Evolutionary conservation across 2,797 vertebrate species (phyloP), one percentile per base, ranked within the genome.

Genomic region (Chromobotia macracanthus): DNA sequence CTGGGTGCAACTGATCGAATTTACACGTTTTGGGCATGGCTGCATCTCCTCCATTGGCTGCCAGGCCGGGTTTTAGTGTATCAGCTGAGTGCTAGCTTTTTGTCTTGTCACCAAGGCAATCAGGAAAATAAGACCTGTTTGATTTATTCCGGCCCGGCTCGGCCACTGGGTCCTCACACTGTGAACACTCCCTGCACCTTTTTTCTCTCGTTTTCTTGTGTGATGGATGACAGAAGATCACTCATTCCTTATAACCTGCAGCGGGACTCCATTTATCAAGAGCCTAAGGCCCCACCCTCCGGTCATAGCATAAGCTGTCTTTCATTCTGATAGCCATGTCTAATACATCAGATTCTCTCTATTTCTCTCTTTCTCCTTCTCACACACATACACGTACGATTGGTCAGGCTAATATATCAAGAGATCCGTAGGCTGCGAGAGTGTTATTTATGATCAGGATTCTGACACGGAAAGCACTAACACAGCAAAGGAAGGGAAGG

Each of bases 401-500:
- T 91, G 86, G 82, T 89, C 82, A 85, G 85, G 90, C 87, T 88
- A 88, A 85, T 90, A 90, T 80, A 90, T 90, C 87, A 92, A 64
- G 79, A 89, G 88, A 81, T 88, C 87, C 84, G 71, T 80, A 71
- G 80, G 84, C 86, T 82, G 90, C 89, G 85, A 91, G 92, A 93
- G 87, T 89, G 91, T 93, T 93, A 94, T 91, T 91, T 92, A 90
- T 91, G 90, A 91, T 89, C 71, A 87, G 88, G 87, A 87, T 78
- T 83, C 87, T 80, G 83, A 91, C 89, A 91, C 83, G 88, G 85
- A 89, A 86, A 87, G 80, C 87, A 85, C 87, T 85, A 87, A 88
- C 66, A 82, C 75, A 75, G 64, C 64, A 75, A 48, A 70, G 38
- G 75, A 19, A 19, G 60, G 69, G 58, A 76, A 67, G 80, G 51